Evolutionary conservation across 2,113 vertebrate species (phyloP).

Genomic region (Salvelinus sp.): DNA sequence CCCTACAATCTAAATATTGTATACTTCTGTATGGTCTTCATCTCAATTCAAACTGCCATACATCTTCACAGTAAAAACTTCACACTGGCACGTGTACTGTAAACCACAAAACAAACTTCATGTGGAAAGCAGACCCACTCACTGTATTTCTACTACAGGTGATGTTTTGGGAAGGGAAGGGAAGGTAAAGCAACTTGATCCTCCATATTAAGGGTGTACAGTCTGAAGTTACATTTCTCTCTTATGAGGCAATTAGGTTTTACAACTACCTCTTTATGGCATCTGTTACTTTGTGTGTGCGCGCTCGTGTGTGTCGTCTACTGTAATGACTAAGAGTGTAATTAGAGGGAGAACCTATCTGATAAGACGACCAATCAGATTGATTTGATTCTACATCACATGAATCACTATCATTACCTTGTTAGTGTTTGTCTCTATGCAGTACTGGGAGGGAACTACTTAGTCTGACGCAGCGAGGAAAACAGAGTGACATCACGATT

Average conservation of each 20-base stretch:
- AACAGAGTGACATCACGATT: neutral
- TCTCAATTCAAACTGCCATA: too few relatives aligned
- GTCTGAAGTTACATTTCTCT: too few relatives aligned
- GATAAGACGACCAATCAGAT: neutral
- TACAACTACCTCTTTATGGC: neutral
- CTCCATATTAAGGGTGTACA: neutral
- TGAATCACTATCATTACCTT: neutral
- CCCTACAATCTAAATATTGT: too few relatives aligned
- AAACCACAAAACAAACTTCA: too few relatives aligned
- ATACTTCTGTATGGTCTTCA: too few relatives aligned
- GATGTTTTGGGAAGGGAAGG: too few relatives aligned
- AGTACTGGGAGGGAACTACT: neutral
- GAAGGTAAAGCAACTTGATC: neutral
- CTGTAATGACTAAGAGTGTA: neutral
- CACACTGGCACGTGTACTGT: too few relatives aligned
- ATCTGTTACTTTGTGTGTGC: neutral
- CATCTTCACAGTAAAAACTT: too few relatives aligned
- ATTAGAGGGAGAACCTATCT: slow-evolving; percentile 1
- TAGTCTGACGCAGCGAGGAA: neutral
- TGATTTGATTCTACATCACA: neutral
- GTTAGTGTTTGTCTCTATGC: neutral
- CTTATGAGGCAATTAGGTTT: too few relatives aligned
- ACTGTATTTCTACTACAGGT: too few relatives aligned
- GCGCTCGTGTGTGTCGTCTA: neutral
- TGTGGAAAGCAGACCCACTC: too few relatives aligned